A percentile compares a stretch with the other conserved stretches of the same genome.
Conservation (phyloP, 2,113 vertebrate genomes). For the Aleadryas rufinucha region DNA sequence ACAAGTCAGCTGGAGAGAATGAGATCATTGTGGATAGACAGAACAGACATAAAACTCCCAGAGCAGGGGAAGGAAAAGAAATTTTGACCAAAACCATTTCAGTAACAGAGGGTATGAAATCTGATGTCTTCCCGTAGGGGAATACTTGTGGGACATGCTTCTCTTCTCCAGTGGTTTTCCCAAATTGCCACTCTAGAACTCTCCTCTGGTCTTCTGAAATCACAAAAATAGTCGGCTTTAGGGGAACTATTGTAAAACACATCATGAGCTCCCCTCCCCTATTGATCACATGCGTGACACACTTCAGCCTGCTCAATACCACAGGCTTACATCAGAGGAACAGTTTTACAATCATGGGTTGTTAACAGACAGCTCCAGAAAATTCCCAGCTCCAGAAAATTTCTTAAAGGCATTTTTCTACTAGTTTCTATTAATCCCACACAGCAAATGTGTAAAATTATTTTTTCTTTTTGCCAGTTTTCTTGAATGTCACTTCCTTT, state of each 20-base stretch:
- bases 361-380: too few species aligned
- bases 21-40: slow-evolving; percentile 39
- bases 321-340: background rate
- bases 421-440: background rate
- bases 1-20: slow-evolving; percentile 44
- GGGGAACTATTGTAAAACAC: background rate
- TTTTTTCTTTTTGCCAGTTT: background rate
- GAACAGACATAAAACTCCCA: slow-evolving; percentile 11
- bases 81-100: background rate
- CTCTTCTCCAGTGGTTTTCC: background rate
- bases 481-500: background rate
- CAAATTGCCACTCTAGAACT: background rate
- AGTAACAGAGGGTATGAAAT: slow-evolving; percentile 15
- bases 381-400: background rate
- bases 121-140: background rate
- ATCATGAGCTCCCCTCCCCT: background rate
- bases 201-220: background rate
- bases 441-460: background rate
- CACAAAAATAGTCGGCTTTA: background rate
- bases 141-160: slow-evolving; percentile 14
- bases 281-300: fast-evolving
- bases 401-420: background rate
- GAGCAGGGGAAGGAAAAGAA: slow-evolving; percentile 20
- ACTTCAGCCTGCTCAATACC: background rate
- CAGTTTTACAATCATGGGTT: background rate